Conservation (phyloP, 92 coral and sea anemone genomes). For the Nematostella vectensis region DNA sequence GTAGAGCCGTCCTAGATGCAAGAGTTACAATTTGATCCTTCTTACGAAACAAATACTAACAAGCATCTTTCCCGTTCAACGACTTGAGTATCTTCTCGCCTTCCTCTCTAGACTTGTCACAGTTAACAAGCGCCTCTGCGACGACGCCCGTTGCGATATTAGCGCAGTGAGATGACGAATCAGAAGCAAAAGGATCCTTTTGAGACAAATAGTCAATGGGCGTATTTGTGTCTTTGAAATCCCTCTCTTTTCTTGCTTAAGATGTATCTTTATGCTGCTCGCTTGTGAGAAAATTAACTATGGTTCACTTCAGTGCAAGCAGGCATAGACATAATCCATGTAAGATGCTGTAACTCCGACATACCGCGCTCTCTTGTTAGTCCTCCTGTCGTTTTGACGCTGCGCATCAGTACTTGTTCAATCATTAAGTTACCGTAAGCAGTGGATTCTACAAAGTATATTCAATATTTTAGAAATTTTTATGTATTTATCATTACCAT, state of each 20-base stretch:
- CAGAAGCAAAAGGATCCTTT: neutral
- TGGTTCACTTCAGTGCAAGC: conserved; percentile 8
- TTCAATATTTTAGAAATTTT: too few species aligned
- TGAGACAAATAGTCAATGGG: neutral
- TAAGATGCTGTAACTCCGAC: conserved; percentile 22
- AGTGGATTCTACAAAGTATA: too few species aligned
- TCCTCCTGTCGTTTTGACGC: too few species aligned
- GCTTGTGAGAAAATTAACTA: neutral
- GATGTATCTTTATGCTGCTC: neutral
- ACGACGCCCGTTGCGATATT: conserved; percentile 1
- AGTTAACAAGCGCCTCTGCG: conserved; percentile 4
- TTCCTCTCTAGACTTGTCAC: neutral
- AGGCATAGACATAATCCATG: conserved; percentile 23
- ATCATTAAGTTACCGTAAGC: too few species aligned
- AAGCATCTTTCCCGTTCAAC: neutral
- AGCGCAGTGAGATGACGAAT: neutral
- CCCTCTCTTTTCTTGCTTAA: conserved; percentile 18
- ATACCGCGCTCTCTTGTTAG: conserved; percentile 38
- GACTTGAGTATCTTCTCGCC: conserved; percentile 3
- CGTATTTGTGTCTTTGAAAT: conserved; percentile 11
- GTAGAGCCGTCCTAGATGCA: neutral
- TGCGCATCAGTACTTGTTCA: too few species aligned
- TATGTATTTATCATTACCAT: too few species aligned
- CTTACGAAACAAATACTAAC: neutral
- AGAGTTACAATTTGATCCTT: conserved; percentile 6